These are phyloP conservation scores for Drosophila incognita DNA, from an alignment of 2,888 invertebrate species.

Conservation along the genomic window DNA sequence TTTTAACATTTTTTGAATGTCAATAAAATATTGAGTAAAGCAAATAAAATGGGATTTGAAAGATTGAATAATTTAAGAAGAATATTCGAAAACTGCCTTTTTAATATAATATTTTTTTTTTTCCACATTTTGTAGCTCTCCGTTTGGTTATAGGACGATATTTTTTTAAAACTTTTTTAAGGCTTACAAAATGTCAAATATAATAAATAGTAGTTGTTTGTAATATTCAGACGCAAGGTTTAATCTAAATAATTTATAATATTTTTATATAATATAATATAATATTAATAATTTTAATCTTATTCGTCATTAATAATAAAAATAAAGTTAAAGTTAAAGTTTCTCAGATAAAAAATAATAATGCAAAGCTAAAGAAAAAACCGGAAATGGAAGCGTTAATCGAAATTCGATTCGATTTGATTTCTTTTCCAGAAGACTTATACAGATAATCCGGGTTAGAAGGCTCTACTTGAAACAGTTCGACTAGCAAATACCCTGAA, in stretches of 20 bases:
- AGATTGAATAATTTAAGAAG: not conserved
- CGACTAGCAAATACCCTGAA: not conserved
- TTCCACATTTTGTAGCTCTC: not conserved
- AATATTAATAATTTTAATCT: too few species aligned
- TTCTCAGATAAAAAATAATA: not conserved
- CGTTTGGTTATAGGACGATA: too few species aligned
- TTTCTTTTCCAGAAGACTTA: not conserved
- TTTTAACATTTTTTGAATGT: too few species aligned
- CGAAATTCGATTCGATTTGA: not conserved
- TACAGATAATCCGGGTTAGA: not conserved
- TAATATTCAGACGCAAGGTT: not conserved
- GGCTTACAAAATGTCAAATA: not conserved
- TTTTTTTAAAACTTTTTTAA: not conserved
- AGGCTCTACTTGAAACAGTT: not conserved
- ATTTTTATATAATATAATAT: too few species aligned
- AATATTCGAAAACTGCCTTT: not conserved
- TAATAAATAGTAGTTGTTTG: too few species aligned
- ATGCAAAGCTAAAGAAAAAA: not conserved
- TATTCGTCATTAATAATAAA: not conserved
- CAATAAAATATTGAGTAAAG: not conserved
- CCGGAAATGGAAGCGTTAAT: not conserved
- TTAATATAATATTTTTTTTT: not conserved
- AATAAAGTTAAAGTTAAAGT: not conserved
- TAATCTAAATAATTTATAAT: too few species aligned
- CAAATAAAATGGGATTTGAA: not conserved